phyloP scores from a whole-genome alignment of 2,888 invertebrate genomes.

The Andrena haemorrhoa region DNA sequence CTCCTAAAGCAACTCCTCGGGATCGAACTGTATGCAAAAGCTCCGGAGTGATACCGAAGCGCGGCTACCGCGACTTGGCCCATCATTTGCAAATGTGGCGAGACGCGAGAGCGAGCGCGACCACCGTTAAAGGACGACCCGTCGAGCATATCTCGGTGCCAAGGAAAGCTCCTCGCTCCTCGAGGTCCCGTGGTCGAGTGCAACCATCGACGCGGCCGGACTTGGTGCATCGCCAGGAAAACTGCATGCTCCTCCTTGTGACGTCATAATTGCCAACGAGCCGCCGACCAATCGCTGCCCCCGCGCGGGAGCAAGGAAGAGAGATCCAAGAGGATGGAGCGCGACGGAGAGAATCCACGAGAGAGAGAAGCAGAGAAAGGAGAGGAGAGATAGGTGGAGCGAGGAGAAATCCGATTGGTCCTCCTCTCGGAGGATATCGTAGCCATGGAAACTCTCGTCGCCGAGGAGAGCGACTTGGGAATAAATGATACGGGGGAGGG shows the following conservation, averaged over 20 bases:
- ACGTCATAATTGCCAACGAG: slow-evolving; percentile 72
- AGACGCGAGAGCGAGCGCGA: too few relatives aligned
- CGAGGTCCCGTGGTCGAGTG: slow-evolving; percentile 52
- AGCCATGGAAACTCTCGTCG: slow-evolving; percentile 78
- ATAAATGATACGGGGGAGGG: slow-evolving; percentile 62
- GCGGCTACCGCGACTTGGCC: too few relatives aligned
- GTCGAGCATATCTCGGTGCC: too few relatives aligned
- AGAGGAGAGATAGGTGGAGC: slow-evolving; percentile 77
- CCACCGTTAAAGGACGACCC: too few relatives aligned
- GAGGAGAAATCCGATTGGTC: slow-evolving; percentile 77
- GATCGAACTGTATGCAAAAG: not conserved
- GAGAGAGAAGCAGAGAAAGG: slow-evolving; percentile 43
- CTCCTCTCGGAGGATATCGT: slow-evolving; percentile 78
- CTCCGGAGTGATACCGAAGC: too few relatives aligned
- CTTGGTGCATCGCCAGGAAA: slow-evolving; percentile 67
- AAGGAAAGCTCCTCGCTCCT: not conserved
- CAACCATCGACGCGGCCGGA: slow-evolving; percentile 62
- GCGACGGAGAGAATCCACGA: not conserved
- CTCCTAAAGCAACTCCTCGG: not conserved
- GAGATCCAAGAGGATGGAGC: slow-evolving; percentile 11
- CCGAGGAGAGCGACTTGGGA: slow-evolving; percentile 52
- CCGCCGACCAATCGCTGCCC: slow-evolving; percentile 71
- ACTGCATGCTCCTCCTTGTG: slow-evolving; percentile 68
- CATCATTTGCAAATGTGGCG: too few relatives aligned
- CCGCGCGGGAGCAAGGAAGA: slow-evolving; percentile 54